Conservation (phyloP, 1,140 invertebrate species). For the Caerostris extrusa region DNA sequence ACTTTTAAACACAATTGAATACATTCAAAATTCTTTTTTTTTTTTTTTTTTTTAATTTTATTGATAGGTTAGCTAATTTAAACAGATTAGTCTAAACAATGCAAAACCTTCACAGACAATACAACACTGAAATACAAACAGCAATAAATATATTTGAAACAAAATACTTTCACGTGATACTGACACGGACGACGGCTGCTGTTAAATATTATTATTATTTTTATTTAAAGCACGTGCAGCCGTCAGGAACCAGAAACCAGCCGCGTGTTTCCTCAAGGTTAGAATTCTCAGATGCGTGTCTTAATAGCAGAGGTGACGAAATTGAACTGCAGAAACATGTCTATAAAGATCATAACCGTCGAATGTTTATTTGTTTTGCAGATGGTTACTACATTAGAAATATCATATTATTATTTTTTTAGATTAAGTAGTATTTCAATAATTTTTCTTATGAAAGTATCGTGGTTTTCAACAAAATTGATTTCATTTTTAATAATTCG, state of each 20-base stretch:
- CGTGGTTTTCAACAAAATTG: no score
- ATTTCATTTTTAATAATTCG: no score
- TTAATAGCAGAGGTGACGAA: neutral
- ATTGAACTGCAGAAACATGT: neutral
- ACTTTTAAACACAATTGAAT: no score
- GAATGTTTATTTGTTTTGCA: neutral
- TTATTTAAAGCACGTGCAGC: neutral
- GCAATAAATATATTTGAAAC: neutral
- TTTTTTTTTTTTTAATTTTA: no score
- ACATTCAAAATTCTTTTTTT: no score
- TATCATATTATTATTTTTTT: no score
- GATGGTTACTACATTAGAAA: neutral
- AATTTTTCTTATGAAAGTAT: no score
- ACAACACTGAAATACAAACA: neutral
- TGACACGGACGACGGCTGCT: neutral
- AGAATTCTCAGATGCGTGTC: neutral
- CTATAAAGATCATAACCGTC: neutral
- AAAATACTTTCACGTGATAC: neutral
- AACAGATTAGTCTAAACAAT: neutral
- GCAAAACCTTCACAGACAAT: neutral
- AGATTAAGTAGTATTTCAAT: no score
- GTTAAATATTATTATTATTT: neutral
- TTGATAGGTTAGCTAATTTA: no score
- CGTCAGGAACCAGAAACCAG: neutral
- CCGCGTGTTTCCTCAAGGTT: neutral